These are phyloP conservation scores for Phoebastria nigripes DNA, from an alignment of 2,797 vertebrate genomes.

Conservation along the genomic window DNA sequence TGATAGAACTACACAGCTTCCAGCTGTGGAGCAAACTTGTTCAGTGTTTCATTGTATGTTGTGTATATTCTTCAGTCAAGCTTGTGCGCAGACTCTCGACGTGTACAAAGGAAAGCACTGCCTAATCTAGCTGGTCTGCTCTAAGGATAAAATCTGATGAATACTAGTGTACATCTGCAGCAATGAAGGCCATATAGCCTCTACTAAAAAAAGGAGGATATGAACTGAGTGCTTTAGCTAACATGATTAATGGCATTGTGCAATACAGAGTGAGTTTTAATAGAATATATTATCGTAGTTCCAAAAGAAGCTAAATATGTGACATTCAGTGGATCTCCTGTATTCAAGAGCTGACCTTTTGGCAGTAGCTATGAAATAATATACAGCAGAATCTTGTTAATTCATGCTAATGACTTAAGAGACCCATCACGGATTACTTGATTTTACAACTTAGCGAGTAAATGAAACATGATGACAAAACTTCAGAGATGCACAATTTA, in stretches of 20 bases:
- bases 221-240: neutral
- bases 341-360: neutral
- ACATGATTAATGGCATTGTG: neutral
- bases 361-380: slow-evolving; percentile 21
- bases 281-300: neutral
- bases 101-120: neutral
- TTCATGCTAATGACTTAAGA: slow-evolving; percentile 34
- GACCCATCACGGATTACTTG: neutral
- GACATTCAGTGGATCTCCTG: neutral
- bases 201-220: neutral
- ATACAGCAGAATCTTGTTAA: slow-evolving; percentile 46
- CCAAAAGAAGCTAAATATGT: neutral
- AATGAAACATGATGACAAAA: slow-evolving; percentile 39
- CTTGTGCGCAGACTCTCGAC: rapidly evolving
- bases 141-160: neutral
- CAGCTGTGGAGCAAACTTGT: neutral
- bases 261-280: neutral
- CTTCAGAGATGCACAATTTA: neutral
- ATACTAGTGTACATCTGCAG: neutral
- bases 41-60: neutral
- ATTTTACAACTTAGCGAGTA: slow-evolving; percentile 48
- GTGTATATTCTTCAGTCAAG: neutral
- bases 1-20: neutral
- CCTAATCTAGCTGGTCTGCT: neutral
- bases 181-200: neutral